phyloP scores from a whole-genome alignment of 2,888 invertebrate species.

The Spodoptera picta region DNA sequence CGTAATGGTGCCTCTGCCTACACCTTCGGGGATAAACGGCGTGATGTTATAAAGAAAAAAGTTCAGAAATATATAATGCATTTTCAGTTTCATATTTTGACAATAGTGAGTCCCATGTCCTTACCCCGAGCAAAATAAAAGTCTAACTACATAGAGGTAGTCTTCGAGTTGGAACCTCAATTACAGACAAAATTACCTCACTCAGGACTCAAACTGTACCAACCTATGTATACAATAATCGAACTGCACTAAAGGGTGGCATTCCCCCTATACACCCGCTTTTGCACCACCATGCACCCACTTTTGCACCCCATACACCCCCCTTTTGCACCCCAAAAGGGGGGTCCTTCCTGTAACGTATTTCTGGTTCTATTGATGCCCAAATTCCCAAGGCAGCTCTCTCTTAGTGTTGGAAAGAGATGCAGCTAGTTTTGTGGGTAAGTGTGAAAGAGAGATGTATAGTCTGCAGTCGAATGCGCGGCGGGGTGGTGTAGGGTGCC shows the following conservation, averaged over 20 bases:
- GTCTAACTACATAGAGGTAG: too few relatives aligned
- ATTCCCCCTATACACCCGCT: constrained; percentile 6
- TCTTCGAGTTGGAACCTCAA: not conserved
- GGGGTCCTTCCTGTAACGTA: constrained; percentile 12
- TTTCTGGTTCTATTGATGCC: constrained; percentile 49
- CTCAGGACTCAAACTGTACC: not conserved
- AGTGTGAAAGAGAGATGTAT: constrained; percentile 48
- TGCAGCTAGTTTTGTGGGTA: constrained; percentile 8
- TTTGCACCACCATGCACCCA: constrained; percentile 4
- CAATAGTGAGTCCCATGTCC: too few relatives aligned
- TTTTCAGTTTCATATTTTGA: too few relatives aligned
- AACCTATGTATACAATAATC: constrained; percentile 28
- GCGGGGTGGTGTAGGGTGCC: constrained; percentile 43
- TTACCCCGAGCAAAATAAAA: too few relatives aligned
- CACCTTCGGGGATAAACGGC: too few relatives aligned
- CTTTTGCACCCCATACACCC: constrained; percentile 1
- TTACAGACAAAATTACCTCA: constrained; percentile 10
- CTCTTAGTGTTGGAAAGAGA: constrained; percentile 51
- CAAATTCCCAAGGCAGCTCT: constrained; percentile 47
- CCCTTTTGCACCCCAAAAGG: constrained; percentile 11
- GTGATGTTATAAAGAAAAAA: too few relatives aligned
- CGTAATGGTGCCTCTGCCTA: too few relatives aligned
- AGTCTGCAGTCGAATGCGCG: constrained; percentile 53
- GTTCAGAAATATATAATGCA: too few relatives aligned
- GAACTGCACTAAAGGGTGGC: constrained; percentile 19